These are phyloP conservation scores for Hydropotes inermis DNA, from an alignment of 2,113 vertebrate species.

Conservation along the genomic window DNA sequence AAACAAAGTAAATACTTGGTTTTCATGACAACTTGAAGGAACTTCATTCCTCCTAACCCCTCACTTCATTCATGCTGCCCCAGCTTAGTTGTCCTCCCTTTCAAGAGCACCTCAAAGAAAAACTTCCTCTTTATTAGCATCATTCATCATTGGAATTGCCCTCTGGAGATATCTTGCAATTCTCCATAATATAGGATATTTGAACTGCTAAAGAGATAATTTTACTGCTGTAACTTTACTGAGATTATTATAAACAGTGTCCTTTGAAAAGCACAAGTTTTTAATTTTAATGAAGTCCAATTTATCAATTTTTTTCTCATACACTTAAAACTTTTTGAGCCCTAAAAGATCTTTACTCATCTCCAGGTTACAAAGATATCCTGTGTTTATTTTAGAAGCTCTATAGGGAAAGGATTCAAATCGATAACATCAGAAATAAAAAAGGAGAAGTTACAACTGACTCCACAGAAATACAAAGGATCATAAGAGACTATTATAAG, in stretches of 20 bases:
- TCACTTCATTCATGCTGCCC: neutral
- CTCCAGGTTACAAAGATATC: neutral
- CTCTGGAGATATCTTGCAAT: neutral
- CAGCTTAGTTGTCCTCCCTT: neutral
- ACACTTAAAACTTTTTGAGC: neutral
- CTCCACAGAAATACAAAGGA: neutral
- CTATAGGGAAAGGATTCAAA: neutral
- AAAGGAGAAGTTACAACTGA: neutral
- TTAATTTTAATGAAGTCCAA: neutral
- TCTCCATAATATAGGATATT: neutral
- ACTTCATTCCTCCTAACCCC: no score
- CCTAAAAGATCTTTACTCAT: neutral
- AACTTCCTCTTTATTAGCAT: neutral
- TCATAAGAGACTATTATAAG: neutral
- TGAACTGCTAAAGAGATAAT: neutral
- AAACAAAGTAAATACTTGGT: neutral
- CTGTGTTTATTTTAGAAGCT: conserved; percentile 23
- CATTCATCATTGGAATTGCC: no score
- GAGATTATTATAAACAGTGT: neutral
- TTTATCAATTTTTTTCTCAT: neutral
- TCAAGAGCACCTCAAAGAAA: neutral
- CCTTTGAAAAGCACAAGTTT: conserved; percentile 33
- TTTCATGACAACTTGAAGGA: neutral
- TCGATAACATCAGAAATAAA: neutral
- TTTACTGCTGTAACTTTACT: neutral